Evolutionary conservation across 1,140 invertebrate genomes (phyloP).

Genomic region (Caerostris extrusa): DNA sequence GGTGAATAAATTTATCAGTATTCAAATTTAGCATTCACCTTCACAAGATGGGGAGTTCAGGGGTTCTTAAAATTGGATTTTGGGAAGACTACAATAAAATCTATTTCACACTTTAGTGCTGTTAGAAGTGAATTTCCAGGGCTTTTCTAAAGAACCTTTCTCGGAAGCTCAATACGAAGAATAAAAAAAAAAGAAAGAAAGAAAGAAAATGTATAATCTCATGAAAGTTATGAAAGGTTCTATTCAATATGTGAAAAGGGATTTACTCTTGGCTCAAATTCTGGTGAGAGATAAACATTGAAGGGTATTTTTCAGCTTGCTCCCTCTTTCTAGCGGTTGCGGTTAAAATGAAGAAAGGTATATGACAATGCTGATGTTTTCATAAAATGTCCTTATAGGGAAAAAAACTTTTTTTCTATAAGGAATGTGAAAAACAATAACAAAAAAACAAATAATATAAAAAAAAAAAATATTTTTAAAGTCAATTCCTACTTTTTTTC

Average conservation of each 20-base stretch:
- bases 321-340: neutral
- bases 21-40: neutral
- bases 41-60: neutral
- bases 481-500: no score
- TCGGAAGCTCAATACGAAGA: neutral
- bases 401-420: no score
- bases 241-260: neutral
- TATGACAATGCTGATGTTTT: neutral
- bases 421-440: no score
- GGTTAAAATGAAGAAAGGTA: neutral
- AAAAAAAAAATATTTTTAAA: no score
- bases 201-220: neutral
- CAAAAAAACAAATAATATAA: no score
- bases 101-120: neutral
- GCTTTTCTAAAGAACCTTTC: neutral
- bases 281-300: constrained; percentile 8
- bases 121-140: neutral
- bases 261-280: constrained; percentile 1
- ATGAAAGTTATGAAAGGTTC: constrained; percentile 13
- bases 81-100: neutral
- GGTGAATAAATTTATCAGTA: neutral
- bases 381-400: neutral
- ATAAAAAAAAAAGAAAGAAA: neutral
- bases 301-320: neutral
- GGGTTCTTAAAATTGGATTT: neutral